These are phyloP conservation scores for Acleris sparsana DNA, from an alignment of 2,888 invertebrate species.

Conservation along the genomic window DNA sequence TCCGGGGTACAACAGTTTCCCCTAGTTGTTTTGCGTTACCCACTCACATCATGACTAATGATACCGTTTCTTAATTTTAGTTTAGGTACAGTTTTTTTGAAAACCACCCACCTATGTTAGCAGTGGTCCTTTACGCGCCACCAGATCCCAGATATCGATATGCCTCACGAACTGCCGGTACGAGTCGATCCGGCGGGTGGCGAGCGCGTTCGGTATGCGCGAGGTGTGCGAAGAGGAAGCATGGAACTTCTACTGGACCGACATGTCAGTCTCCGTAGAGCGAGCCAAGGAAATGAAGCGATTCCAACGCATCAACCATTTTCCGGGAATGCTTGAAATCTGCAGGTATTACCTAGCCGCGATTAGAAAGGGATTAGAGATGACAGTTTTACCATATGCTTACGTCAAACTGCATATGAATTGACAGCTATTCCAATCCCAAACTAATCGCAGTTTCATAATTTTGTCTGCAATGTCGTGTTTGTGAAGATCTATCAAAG, in stretches of 20 bases:
- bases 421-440: too few species aligned
- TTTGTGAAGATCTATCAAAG: not conserved
- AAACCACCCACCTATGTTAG: constrained; percentile 2
- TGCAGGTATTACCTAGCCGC: too few species aligned
- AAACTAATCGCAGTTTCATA: too few species aligned
- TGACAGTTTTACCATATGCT: too few species aligned
- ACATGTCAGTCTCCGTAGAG: constrained; percentile 93
- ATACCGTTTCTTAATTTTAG: too few species aligned
- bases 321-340: constrained; percentile 95
- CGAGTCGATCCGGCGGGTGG: constrained; percentile 88
- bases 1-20: too few species aligned
- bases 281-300: constrained; percentile 95
- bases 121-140: constrained; percentile 13
- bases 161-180: constrained; percentile 89
- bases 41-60: too few species aligned
- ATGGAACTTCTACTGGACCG: constrained; percentile 97
- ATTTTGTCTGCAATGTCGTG: not conserved
- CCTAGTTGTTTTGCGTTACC: too few species aligned
- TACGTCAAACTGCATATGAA: too few species aligned
- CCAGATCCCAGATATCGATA: constrained; percentile 82
- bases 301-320: constrained; percentile 96
- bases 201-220: constrained; percentile 88
- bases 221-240: constrained; percentile 91
- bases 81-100: not conserved
- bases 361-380: too few species aligned